A percentile compares a stretch with the other conserved stretches of the same genome.
Conservation (phyloP, 2,113 vertebrate genomes). For the Anarrhichthys ocellatus region DNA sequence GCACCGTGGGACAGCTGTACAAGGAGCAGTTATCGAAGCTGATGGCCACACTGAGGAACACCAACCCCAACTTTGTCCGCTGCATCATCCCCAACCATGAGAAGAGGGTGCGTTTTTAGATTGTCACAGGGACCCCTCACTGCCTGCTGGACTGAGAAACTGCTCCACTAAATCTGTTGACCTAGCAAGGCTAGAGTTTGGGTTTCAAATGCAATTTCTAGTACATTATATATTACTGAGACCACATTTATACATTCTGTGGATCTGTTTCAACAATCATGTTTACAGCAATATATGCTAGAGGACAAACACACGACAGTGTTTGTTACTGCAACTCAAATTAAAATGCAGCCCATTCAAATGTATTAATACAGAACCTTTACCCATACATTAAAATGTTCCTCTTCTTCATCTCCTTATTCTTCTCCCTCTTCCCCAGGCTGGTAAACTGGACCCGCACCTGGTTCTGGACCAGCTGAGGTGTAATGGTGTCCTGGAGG, state of each 20-base stretch:
- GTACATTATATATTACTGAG: background rate
- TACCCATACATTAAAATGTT: background rate
- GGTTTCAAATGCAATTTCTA: background rate
- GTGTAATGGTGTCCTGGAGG: constrained; percentile 96
- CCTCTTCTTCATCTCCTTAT: background rate
- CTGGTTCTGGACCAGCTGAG: constrained; percentile 96
- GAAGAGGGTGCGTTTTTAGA: constrained; percentile 87
- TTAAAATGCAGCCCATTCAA: background rate
- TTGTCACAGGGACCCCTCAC: background rate
- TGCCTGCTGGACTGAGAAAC: background rate
- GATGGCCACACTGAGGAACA: constrained; percentile 97
- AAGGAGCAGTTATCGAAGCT: constrained; percentile 96
- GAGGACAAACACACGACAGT: background rate
- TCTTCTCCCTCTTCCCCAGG: constrained; percentile 76
- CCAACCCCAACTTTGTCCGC: constrained; percentile 98
- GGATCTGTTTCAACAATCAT: background rate
- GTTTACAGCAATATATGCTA: background rate
- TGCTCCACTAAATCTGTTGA: background rate
- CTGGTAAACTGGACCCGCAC: constrained; percentile 96
- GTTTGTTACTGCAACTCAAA: background rate
- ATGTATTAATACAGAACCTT: background rate
- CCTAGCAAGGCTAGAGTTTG: background rate
- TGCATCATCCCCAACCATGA: constrained; percentile 99
- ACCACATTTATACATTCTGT: background rate
- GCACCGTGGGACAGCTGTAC: constrained; percentile 95